A percentile compares a stretch with the other conserved stretches of the same genome.
Evolutionary conservation across 2,888 invertebrate genomes (phyloP).

Genomic region (Drosophila koepferae): DNA sequence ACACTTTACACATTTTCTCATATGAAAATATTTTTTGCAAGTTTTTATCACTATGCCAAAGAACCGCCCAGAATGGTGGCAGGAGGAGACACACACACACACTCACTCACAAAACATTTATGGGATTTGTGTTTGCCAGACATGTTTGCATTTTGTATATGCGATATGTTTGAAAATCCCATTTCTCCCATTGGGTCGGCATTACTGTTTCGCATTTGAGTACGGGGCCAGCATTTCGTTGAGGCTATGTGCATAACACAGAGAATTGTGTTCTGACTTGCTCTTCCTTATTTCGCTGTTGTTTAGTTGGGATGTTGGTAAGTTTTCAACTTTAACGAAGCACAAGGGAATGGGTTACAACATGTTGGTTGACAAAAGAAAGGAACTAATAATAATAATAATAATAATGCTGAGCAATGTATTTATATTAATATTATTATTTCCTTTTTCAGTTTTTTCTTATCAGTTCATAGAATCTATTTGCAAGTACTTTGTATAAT

Average conservation of each 20-base stretch:
- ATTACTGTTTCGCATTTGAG: constrained; percentile 18
- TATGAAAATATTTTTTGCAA: constrained; percentile 77
- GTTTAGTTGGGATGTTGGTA: background rate
- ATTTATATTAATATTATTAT: no score
- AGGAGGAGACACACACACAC: background rate
- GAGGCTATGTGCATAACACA: constrained; percentile 11
- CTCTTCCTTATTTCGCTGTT: background rate
- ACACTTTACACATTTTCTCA: constrained; percentile 78
- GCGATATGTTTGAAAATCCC: constrained; percentile 78
- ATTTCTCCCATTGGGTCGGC: constrained; percentile 51
- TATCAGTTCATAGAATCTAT: no score
- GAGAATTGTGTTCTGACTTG: background rate
- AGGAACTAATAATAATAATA: background rate
- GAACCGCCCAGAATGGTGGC: constrained; percentile 8
- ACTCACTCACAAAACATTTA: constrained; percentile 71
- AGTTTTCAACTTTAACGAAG: constrained; percentile 7
- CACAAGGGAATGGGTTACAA: background rate
- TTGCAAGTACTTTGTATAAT: no score
- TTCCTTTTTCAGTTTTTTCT: background rate
- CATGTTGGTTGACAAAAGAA: constrained; percentile 1
- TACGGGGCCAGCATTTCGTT: constrained; percentile 16
- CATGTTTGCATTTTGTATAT: constrained; percentile 80
- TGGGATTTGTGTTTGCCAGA: constrained; percentile 82
- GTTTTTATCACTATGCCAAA: constrained; percentile 67
- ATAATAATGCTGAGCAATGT: background rate